Conservation (phyloP, 1,140 invertebrate species). For the Zaprionus davidi region DNA sequence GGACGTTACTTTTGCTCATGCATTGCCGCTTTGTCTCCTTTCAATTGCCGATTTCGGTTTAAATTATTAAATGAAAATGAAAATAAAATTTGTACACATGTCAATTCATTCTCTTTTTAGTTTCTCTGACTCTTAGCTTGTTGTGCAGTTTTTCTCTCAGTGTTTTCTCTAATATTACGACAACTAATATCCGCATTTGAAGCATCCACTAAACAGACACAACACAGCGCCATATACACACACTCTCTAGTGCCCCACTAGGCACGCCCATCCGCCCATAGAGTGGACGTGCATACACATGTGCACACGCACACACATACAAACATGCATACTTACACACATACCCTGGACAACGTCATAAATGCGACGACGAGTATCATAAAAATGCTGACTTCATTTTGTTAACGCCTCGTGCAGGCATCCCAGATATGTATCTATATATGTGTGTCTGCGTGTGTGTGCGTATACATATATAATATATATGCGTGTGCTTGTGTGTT, state of each 20-base stretch:
- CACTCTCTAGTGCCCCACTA: constrained; percentile 20
- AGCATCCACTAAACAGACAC: constrained; percentile 57
- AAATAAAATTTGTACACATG: no score
- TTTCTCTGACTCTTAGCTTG: neutral
- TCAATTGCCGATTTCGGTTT: neutral
- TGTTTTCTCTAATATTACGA: constrained; percentile 43
- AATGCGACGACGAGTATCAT: constrained; percentile 63
- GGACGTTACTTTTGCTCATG: no score
- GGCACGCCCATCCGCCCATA: constrained; percentile 33
- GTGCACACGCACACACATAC: neutral
- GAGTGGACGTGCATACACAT: constrained; percentile 36
- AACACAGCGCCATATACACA: constrained; percentile 30
- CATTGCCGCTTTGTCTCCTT: neutral
- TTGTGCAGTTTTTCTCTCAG: constrained; percentile 15
- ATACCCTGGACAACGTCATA: constrained; percentile 55
- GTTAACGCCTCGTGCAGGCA: constrained; percentile 54
- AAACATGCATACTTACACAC: neutral
- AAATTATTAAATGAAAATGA: no score
- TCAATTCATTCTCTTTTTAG: no score
- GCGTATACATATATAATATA: neutral
- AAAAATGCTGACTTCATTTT: constrained; percentile 67
- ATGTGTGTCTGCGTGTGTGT: neutral
- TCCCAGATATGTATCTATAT: constrained; percentile 14
- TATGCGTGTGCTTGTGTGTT: constrained; percentile 3
- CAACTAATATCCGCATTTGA: constrained; percentile 63